Conservation (phyloP, 2,888 invertebrate species). For the Iselma pallidipennis region DNA sequence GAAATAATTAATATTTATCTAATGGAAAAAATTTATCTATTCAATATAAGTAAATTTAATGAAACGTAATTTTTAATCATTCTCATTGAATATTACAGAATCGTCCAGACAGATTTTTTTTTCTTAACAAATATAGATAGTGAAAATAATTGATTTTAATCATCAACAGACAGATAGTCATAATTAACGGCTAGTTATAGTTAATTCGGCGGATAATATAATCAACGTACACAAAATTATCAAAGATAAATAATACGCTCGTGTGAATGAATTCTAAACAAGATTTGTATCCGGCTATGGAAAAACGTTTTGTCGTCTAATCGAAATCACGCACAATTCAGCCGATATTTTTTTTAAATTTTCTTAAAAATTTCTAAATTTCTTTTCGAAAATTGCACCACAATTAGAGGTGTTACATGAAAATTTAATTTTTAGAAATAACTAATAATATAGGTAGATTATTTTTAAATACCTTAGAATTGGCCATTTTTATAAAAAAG, state of each 20-base stretch:
- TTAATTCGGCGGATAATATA: too few species aligned
- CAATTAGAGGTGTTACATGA: background rate
- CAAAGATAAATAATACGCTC: too few species aligned
- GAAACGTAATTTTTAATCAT: background rate
- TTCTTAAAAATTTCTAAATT: too few species aligned
- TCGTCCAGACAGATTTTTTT: background rate
- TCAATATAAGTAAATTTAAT: too few species aligned
- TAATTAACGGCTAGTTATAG: too few species aligned
- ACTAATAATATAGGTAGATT: background rate
- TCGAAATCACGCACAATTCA: background rate
- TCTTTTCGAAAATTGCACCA: background rate
- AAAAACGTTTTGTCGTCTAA: background rate
- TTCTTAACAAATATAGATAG: background rate
- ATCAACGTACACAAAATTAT: background rate
- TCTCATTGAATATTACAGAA: too few species aligned
- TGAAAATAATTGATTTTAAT: too few species aligned
- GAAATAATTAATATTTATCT: background rate
- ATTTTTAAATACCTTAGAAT: constrained; percentile 1
- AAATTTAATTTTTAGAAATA: too few species aligned
- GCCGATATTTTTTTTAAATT: background rate
- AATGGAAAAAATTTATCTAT: too few species aligned
- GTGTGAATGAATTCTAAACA: too few species aligned
- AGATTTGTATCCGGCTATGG: background rate
- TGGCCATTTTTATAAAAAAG: constrained; percentile 2
- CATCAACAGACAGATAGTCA: too few species aligned